Percentiles rank a stretch among this genome's conserved stretches.
Evolutionary conservation across 2,113 vertebrate genomes (phyloP).

Genomic region (Apaloderma vittatum): DNA sequence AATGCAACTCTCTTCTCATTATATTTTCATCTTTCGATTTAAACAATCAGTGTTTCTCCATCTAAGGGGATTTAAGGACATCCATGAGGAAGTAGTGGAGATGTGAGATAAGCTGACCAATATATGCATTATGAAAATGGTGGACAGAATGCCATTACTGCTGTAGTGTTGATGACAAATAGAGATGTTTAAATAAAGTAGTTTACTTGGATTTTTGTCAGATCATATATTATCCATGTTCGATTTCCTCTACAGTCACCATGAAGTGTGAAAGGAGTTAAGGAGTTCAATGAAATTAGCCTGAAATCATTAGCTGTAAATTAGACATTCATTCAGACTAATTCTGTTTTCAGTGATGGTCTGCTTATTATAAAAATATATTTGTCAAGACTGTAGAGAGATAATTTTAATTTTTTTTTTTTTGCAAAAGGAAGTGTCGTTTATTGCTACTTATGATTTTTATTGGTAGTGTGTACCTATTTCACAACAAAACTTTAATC

Average conservation of each 20-base stretch:
- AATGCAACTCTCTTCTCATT: constrained; percentile 45
- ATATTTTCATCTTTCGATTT: constrained; percentile 66
- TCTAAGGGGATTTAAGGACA: constrained; percentile 62
- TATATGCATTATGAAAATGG: constrained; percentile 78
- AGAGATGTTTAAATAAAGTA: constrained; percentile 81
- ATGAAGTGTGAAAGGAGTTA: constrained; percentile 67
- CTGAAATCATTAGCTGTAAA: constrained; percentile 74
- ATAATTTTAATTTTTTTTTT: background rate
- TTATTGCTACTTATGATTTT: constrained; percentile 13
- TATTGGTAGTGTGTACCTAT: background rate
- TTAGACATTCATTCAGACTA: constrained; percentile 76
- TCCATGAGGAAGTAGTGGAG: constrained; percentile 26
- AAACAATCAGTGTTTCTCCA: constrained; percentile 36
- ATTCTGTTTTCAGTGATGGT: constrained; percentile 71
- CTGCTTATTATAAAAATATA: constrained; percentile 56
- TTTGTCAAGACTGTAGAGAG: constrained; percentile 21
- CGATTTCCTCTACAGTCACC: constrained; percentile 74
- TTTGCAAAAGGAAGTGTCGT: constrained; percentile 4
- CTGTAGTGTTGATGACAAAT: constrained; percentile 75
- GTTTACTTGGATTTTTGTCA: constrained; percentile 80
- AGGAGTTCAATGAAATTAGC: constrained; percentile 78
- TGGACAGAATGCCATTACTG: constrained; percentile 75
- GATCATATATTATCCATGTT: constrained; percentile 77
- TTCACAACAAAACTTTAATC: background rate
- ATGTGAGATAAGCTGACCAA: constrained; percentile 76